These are phyloP conservation scores for Micromesistius poutassou DNA, from an alignment of 2,797 vertebrate genomes.

Conservation along the genomic window DNA sequence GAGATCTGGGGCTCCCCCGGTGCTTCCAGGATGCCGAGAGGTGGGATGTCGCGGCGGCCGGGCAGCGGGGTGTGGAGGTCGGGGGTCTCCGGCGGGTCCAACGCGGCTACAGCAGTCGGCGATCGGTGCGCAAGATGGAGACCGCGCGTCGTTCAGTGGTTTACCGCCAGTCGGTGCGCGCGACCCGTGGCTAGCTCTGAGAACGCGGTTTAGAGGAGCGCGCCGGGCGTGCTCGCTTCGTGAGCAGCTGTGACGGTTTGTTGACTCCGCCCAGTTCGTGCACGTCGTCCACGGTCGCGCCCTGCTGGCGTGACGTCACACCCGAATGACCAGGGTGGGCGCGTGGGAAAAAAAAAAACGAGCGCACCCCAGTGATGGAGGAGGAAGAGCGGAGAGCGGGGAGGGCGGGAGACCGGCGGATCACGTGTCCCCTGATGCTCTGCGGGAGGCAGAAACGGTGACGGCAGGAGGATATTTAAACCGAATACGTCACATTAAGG, in stretches of 20 bases:
- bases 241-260: background rate
- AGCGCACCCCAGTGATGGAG: background rate
- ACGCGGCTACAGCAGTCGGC: background rate
- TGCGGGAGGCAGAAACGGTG: too few species aligned
- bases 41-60: constrained; percentile 41
- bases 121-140: background rate
- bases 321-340: background rate
- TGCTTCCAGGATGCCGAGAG: constrained; percentile 70
- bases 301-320: background rate
- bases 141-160: background rate
- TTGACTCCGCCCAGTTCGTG: background rate
- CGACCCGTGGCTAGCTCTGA: background rate
- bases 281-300: background rate
- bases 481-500: too few species aligned
- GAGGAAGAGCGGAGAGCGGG: background rate
- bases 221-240: background rate
- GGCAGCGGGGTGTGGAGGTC: background rate
- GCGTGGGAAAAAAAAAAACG: background rate
- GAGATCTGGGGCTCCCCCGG: constrained; percentile 68
- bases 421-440: too few species aligned
- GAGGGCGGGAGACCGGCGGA: background rate
- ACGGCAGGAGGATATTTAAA: too few species aligned
- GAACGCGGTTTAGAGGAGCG: background rate
- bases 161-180: background rate
- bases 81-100: constrained; percentile 1